These are phyloP conservation scores for Aporophyla lueneburgensis DNA, from an alignment of 2,888 invertebrate genomes.

Conservation along the genomic window DNA sequence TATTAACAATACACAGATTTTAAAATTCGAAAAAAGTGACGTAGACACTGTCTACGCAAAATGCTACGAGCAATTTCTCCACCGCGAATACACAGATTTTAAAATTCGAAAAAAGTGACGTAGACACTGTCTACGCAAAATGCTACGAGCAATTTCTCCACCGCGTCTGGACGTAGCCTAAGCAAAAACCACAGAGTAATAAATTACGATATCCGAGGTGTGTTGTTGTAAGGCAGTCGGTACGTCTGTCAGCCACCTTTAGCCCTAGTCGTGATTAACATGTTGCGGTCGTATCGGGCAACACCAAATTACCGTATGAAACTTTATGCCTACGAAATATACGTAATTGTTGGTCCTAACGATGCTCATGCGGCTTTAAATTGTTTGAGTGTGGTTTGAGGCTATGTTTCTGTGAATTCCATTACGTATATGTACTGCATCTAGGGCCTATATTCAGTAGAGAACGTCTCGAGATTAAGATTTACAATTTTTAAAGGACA, in stretches of 20 bases:
- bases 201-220: constrained; percentile 61
- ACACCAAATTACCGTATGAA: constrained; percentile 57
- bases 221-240: constrained; percentile 60
- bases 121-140: constrained; percentile 22
- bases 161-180: not conserved
- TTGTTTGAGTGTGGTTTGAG: constrained; percentile 27
- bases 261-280: constrained; percentile 73
- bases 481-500: not conserved
- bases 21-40: not conserved
- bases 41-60: constrained; percentile 20
- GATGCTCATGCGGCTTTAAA: constrained; percentile 38
- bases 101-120: not conserved
- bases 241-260: constrained; percentile 72
- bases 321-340: constrained; percentile 51
- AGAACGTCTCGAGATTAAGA: not conserved
- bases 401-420: constrained; percentile 21
- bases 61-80: not conserved
- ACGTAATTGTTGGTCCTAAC: constrained; percentile 49
- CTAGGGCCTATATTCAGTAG: not conserved
- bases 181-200: constrained; percentile 40
- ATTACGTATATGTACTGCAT: not conserved
- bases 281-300: constrained; percentile 59
- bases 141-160: not conserved
- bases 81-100: not conserved
- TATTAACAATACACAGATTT: not conserved